Percentiles rank a stretch among this genome's conserved stretches.
Evolutionary conservation across 1,140 invertebrate species (phyloP).

Genomic region (Chymomyza costata): DNA sequence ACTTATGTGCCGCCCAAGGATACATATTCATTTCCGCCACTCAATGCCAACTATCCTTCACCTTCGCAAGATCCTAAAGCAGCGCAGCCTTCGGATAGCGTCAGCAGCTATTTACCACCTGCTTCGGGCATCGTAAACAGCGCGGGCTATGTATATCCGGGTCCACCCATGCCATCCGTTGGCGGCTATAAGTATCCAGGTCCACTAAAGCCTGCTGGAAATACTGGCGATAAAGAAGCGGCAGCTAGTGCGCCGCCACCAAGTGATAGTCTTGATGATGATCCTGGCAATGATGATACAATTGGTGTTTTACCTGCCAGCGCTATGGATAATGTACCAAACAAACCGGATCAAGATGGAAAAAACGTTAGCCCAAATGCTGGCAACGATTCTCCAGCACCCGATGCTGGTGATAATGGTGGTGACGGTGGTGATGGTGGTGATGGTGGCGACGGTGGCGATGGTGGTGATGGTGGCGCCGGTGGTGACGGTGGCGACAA

Average conservation of each 20-base stretch:
- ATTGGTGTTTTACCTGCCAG: conserved; percentile 67
- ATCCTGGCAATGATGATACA: conserved; percentile 47
- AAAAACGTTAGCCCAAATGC: conserved; percentile 38
- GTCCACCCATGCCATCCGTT: conserved; percentile 22
- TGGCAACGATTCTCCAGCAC: conserved; percentile 5
- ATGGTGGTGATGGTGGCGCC: conserved; percentile 4
- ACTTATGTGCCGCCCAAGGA: conserved; percentile 53
- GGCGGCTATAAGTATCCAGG: conserved; percentile 50
- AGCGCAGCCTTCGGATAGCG: conserved; percentile 35
- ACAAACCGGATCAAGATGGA: conserved; percentile 30
- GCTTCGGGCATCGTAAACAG: conserved; percentile 52
- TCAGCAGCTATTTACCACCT: conserved; percentile 63
- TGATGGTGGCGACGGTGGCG: conserved; percentile 14
- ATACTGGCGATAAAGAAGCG: conserved; percentile 38
- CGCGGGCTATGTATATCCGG: conserved; percentile 42
- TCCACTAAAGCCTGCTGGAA: conserved; percentile 27
- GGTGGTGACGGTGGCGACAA: conserved; percentile 12
- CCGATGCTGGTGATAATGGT: conserved; percentile 13
- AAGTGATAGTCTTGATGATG: conserved; percentile 29
- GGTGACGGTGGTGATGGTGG: conserved; percentile 11
- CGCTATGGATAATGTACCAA: conserved; percentile 46
- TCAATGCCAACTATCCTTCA: conserved; percentile 57
- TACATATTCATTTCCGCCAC: conserved; percentile 65
- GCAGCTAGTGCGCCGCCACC: conserved; percentile 33
- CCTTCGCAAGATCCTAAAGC: conserved; percentile 53